phyloP scores from a whole-genome alignment of 2,113 vertebrate species.

The Podarcis cretensis region DNA sequence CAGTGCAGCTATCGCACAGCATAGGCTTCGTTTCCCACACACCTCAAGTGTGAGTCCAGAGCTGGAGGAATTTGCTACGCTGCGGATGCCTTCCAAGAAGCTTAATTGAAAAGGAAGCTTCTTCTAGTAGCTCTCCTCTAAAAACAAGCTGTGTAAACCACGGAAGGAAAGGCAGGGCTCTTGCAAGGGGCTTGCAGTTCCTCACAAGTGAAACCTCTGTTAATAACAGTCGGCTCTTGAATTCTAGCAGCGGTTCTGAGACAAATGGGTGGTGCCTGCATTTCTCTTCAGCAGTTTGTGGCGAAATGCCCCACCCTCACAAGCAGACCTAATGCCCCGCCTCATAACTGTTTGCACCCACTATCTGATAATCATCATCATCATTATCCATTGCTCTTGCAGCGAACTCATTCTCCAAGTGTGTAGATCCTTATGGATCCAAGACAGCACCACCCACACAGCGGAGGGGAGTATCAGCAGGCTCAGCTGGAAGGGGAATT shows the following conservation, averaged over 20 bases:
- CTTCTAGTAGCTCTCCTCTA: not conserved
- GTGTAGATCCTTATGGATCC: not conserved
- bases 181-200: not conserved
- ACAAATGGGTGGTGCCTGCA: not conserved
- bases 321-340: not conserved
- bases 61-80: not conserved
- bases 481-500: not conserved
- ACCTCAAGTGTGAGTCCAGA: not conserved
- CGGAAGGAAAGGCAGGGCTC: slow-evolving; percentile 4
- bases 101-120: not conserved
- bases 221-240: not conserved
- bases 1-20: not conserved
- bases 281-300: not conserved
- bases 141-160: not conserved
- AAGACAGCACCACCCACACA: not conserved
- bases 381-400: not conserved
- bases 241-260: not conserved
- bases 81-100: not conserved
- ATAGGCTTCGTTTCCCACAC: not conserved
- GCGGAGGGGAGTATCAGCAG: not conserved
- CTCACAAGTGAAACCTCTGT: slow-evolving; percentile 10
- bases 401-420: not conserved
- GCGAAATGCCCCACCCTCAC: not conserved
- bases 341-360: not conserved
- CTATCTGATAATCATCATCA: not conserved